These are phyloP conservation scores for Bolborhynchus lineola DNA, from an alignment of 2,113 vertebrate species.

Conservation along the genomic window DNA sequence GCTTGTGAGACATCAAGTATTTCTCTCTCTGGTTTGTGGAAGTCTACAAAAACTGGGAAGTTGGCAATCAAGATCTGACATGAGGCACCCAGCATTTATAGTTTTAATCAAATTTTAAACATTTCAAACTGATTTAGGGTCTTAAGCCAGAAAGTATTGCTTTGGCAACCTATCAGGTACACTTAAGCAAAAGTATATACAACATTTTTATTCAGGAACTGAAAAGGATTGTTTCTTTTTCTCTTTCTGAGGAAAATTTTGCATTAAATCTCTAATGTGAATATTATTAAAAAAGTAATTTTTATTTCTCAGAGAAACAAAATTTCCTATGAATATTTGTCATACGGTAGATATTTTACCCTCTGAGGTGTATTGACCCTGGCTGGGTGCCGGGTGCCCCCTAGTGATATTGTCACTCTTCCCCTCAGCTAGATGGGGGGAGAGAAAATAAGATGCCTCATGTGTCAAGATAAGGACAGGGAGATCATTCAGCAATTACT, in stretches of 20 bases:
- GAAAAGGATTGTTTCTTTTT: neutral
- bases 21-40: neutral
- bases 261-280: neutral
- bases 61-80: neutral
- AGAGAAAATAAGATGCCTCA: neutral
- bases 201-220: neutral
- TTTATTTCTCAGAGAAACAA: neutral
- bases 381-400: neutral
- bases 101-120: neutral
- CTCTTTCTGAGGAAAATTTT: neutral
- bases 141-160: neutral
- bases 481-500: neutral
- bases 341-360: neutral
- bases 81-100: neutral
- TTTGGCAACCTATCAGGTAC: neutral
- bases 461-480: neutral
- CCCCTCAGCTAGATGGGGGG: neutral
- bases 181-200: neutral
- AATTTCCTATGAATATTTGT: neutral
- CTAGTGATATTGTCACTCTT: neutral
- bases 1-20: neutral
- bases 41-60: neutral
- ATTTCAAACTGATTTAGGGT: neutral
- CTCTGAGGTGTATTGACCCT: neutral
- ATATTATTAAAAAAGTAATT: neutral